phyloP scores from a whole-genome alignment of 2,113 vertebrate species.

The Mustelus asterias region DNA sequence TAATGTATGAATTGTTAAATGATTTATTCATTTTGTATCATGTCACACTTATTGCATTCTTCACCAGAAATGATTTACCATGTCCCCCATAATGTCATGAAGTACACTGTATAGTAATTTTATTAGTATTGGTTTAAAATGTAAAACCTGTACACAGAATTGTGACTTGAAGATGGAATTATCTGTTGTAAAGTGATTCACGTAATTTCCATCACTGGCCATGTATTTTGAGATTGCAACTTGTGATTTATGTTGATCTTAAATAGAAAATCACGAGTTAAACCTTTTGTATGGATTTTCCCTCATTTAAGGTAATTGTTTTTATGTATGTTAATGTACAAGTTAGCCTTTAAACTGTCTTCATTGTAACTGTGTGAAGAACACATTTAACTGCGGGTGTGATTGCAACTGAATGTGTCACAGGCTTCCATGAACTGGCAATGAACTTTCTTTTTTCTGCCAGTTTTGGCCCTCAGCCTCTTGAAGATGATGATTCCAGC shows the following conservation, averaged over 20 bases:
- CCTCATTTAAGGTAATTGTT: neutral
- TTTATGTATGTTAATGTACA: neutral
- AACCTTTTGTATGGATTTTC: neutral
- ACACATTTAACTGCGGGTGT: no score
- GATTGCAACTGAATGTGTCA: neutral
- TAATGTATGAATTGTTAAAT: slow-evolving; percentile 8
- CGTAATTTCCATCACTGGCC: neutral
- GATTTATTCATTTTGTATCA: neutral
- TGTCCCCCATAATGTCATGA: neutral
- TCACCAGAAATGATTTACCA: slow-evolving; percentile 12
- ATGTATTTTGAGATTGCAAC: slow-evolving; percentile 24
- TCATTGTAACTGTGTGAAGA: neutral
- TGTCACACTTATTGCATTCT: neutral
- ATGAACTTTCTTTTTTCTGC: neutral
- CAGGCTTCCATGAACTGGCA: neutral
- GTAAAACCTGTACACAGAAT: slow-evolving; percentile 6
- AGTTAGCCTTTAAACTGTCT: neutral
- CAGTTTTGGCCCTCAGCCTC: neutral
- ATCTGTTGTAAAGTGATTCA: slow-evolving; percentile 22
- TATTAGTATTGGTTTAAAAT: slow-evolving; percentile 21
- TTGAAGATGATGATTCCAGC: neutral
- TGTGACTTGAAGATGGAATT: slow-evolving; percentile 23
- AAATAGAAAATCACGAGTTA: slow-evolving; percentile 2
- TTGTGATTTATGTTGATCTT: slow-evolving; percentile 18
- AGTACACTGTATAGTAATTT: neutral